Evolutionary conservation across 2,797 vertebrate species (phyloP), one percentile per base, ranked within the genome.

Genomic region (Pipistrellus nathusii): DNA sequence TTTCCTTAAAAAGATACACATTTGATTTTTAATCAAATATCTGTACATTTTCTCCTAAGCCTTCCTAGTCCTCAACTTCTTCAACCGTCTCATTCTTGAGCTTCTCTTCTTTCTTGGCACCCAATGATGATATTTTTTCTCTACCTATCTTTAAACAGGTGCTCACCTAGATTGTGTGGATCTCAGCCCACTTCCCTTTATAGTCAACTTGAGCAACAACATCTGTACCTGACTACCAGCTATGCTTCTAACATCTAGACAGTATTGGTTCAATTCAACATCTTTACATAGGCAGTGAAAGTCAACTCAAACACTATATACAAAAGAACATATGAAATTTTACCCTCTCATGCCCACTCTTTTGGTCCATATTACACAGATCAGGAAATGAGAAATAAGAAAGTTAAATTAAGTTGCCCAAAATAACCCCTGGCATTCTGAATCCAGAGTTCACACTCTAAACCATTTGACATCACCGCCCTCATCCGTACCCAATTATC

Each of bases 1-100:
- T 84, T 91, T 94, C 78, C 46, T 71, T 85, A 64, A 86, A 64
- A 75, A 62, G 27, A 62, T 62, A 62, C 59, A 62, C 6, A 62
- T 62, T 62, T 62, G 27, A 51, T 51, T 75, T 75, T 75, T 51
- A 46, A 75, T 51, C 72, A 84, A 87, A 18, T 48, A 85, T 64
- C 30, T 41, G 32, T 38, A 23, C 15, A 30, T 76, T 94, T 95
- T 88, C 84, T 89, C 72, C 46, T 80, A 55, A 83, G 48, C 0
- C 38, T 38, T 78, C 48, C 48, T 53, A 75, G 66, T 76, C 85
- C 57, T 75, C 57, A 84, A 41, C 13, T 77, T 82, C 57, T 87
- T 84, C 66, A 75, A 27, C 17, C 55, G 41, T 71, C 68, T 80
- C 30, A 13, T 78, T 85, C 55, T 71, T 66, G 41, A 83, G 66